Percentiles rank a stretch among this genome's conserved stretches.
phyloP scores from a whole-genome alignment of 2,113 vertebrate genomes.

The Mus pahari region DNA sequence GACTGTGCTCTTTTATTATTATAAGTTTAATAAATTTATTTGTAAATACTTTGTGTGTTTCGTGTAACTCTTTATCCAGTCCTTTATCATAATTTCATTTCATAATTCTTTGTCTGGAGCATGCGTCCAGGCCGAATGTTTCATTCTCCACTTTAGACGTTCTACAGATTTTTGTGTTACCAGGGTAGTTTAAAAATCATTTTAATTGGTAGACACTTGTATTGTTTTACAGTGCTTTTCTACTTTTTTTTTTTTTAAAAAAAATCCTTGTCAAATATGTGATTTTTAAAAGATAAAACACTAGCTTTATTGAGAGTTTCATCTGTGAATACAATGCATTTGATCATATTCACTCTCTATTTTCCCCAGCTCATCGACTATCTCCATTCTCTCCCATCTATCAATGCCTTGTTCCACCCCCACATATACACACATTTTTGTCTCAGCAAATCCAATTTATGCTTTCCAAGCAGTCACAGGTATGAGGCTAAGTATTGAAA shows the following conservation, averaged over 20 bases:
- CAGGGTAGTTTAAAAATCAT: not conserved
- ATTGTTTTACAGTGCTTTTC: not conserved
- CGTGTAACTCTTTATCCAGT: not conserved
- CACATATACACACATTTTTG: not conserved
- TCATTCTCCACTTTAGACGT: not conserved
- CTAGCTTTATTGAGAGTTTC: not conserved
- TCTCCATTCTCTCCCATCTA: not conserved
- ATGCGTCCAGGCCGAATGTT: not conserved
- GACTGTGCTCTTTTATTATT: not conserved
- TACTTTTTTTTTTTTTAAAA: not conserved
- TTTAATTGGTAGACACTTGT: not conserved
- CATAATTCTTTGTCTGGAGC: not conserved
- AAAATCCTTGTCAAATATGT: not conserved
- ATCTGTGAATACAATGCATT: not conserved
- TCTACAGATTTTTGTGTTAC: not conserved
- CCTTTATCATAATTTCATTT: slow-evolving; percentile 11
- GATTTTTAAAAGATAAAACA: not conserved
- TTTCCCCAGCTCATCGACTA: not conserved
- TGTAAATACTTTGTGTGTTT: not conserved
- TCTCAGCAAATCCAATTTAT: not conserved
- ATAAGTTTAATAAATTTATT: not conserved
- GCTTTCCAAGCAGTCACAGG: not conserved
- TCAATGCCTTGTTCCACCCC: not conserved
- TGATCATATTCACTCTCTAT: not conserved
- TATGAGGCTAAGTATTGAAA: no score